Conservation (phyloP, 2,888 invertebrate species). For the Sphinx pinastri region DNA sequence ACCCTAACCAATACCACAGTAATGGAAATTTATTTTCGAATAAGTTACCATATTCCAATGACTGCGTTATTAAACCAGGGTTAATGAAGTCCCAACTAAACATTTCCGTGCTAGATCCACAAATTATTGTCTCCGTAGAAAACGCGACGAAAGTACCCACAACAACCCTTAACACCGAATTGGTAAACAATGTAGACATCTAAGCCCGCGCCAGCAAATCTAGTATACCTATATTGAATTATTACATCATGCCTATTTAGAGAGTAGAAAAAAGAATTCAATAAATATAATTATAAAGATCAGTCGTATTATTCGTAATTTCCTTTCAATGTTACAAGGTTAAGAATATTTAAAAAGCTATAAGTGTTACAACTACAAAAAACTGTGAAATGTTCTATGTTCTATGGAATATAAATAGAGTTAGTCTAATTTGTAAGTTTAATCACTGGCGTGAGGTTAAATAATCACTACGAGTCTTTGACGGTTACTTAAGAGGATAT, state of each 20-base stretch:
- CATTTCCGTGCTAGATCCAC: conserved; percentile 30
- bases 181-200: conserved; percentile 40
- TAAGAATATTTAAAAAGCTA: conserved; percentile 5
- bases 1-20: background rate
- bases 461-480: conserved; percentile 10
- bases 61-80: background rate
- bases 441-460: conserved; percentile 24
- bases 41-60: background rate
- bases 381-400: background rate
- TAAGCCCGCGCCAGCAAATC: conserved; percentile 22
- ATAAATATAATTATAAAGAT: background rate
- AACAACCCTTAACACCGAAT: conserved; percentile 37
- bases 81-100: background rate
- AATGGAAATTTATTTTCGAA: background rate
- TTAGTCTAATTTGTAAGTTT: conserved; percentile 19
- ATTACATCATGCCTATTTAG: conserved; percentile 16
- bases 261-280: conserved; percentile 10
- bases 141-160: background rate
- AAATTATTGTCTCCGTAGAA: conserved; percentile 49
- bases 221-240: background rate
- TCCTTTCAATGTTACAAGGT: too few relatives aligned
- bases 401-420: conserved; percentile 9
- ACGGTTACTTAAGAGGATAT: background rate
- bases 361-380: conserved; percentile 1
- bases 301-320: background rate